Evolutionary conservation across 2,797 vertebrate genomes (phyloP), one percentile per base, ranked within the genome.

Genomic region (Pteronotus mesoamericanus): DNA sequence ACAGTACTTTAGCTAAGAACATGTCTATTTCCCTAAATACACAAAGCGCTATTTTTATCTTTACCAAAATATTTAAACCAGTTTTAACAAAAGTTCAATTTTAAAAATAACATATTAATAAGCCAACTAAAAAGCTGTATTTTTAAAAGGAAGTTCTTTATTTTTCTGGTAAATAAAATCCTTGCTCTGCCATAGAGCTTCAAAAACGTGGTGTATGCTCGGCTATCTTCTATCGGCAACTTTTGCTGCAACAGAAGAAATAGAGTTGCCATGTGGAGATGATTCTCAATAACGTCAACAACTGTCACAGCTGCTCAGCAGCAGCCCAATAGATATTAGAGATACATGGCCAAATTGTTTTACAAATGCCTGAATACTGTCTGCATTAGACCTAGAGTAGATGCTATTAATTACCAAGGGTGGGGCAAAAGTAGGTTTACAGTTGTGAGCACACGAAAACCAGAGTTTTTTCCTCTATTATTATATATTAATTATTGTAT

Each of bases 21-120:
- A 74, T 1, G 39, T 34, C 53, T 32, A 59, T 59, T 91, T 48
- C 42, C 61, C 48, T 32, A 93, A 91, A 79, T 74, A 94, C 26
- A 94, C 44, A 84, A 46, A 90, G 26, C 26, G 22, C 21, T 79
- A 48, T 78, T 94, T 86, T 89, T 75, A 39, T 59, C 80, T 74
- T 84, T 22, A 55, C 78, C 37, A 86, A 88, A 59, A 61, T 61
- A 44, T 66, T 61, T 22, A 61, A 59, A 90, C 66, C 29, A 61
- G 10, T 87, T 87, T 84, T 79, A 85, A 71, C 37, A 59, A 51
- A 72, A 29, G 68, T 79, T 96, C 26, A 79, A 66, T n/a, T 72
- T 96, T 83, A 94, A 92, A 79, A 79, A 71, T 42, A 42, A 83
- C 42, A 61, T 51, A 87, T 39, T 93, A 86, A 83, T 2, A 84